Conservation (phyloP, 2,113 vertebrate genomes). For the Caloenas nicobarica region DNA sequence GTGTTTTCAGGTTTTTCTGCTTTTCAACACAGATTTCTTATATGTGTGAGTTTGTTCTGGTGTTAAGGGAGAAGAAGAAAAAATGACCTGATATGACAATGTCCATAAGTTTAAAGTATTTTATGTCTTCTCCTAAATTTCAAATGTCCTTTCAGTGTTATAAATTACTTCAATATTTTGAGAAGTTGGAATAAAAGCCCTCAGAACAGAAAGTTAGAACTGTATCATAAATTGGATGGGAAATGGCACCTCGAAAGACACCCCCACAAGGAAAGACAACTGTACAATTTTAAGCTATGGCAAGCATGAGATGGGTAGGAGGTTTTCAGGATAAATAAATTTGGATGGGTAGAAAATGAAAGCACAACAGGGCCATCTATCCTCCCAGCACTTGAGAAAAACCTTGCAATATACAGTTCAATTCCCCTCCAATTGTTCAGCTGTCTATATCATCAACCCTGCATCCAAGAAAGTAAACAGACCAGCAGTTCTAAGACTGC, state of each 20-base stretch:
- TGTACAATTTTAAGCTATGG: background rate
- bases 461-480: conserved; percentile 32
- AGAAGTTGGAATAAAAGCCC: background rate
- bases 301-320: background rate
- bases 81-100: background rate
- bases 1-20: background rate
- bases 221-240: background rate
- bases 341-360: conserved; percentile 36
- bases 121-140: background rate
- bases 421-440: conserved; percentile 36
- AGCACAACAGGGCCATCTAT: conserved; percentile 20
- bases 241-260: background rate
- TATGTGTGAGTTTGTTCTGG: background rate
- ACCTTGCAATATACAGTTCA: conserved; percentile 26
- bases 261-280: background rate
- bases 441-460: conserved; percentile 31
- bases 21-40: background rate
- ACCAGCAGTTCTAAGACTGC: background rate
- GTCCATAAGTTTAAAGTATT: background rate
- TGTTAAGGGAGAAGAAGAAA: background rate
- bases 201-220: background rate
- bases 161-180: background rate
- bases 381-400: conserved; percentile 31
- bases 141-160: background rate
- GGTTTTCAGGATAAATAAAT: conserved; percentile 35